These are phyloP conservation scores for Silurus aristotelis DNA, from an alignment of 2,797 vertebrate species.

Conservation along the genomic window DNA sequence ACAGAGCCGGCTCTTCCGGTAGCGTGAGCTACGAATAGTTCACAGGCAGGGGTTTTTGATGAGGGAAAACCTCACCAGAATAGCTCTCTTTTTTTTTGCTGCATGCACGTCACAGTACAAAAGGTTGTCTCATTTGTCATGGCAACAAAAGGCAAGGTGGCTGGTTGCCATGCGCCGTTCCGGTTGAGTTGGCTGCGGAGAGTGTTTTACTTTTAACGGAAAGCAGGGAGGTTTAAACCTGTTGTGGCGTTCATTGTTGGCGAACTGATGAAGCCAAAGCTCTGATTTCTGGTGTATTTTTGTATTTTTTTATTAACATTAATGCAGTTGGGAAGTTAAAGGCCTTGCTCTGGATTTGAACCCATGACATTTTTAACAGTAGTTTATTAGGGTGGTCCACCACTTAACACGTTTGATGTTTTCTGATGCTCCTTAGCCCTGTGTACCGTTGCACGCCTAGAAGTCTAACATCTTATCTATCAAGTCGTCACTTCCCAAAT, in stretches of 20 bases:
- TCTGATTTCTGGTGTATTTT: neutral
- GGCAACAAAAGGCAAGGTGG: slow-evolving; percentile 40
- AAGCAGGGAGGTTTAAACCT: neutral
- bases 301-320: neutral
- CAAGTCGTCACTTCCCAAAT: neutral
- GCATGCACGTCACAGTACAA: slow-evolving; percentile 45
- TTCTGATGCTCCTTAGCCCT: no score
- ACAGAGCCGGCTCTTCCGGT: slow-evolving; percentile 1
- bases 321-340: no score
- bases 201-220: slow-evolving; percentile 25
- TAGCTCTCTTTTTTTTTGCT: slow-evolving; percentile 35
- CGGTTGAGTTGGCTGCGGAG: slow-evolving; percentile 42
- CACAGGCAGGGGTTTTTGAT: slow-evolving; percentile 27
- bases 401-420: no score
- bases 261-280: neutral
- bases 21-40: slow-evolving; percentile 20
- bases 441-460: no score
- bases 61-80: slow-evolving; percentile 48
- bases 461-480: no score
- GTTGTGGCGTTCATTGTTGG: neutral
- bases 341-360: no score
- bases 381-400: no score
- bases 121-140: slow-evolving; percentile 50
- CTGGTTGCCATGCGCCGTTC: slow-evolving; percentile 46
- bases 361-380: no score